Base-by-base conservation (phyloP, 2,797 vertebrate species). In the Menidia menidia region DNA sequence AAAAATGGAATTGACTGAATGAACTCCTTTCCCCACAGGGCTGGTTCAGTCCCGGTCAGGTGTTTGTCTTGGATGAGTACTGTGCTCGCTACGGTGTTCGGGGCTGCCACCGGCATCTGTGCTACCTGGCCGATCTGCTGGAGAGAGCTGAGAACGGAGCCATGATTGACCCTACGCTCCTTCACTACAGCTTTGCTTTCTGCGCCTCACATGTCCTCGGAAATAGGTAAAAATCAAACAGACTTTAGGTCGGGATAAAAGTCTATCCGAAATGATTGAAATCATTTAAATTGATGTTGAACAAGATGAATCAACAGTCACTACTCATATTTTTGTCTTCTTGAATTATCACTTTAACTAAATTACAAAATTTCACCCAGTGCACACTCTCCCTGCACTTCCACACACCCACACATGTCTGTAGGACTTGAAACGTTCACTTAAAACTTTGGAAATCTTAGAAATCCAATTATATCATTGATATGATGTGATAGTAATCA, bases 91-190 rank as follows among this genome's bases (percentile, higher is more conserved):
- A 99, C 0, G 98, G 98, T 41, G 97, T 98, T 56, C 94, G 97
- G 79, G 98, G 98, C 65, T 99, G 98, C 90, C 98, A 99, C 84
- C 93, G 98, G 53, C 98, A 99, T 92, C 93, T 99, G 84, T 99
- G 97, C 87, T 99, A 99, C 94, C 96, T 99, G 85, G 94, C 95
- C 59, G 97, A 99, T 90, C 94, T 99, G 88, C 94, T 99, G 79
- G 96, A 97, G 88, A 91, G 98, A 72, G 98, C 98, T 31, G 98
- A 99, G 94, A 98, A 98, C 0, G 97, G 98, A 71, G 97, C 97
- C 86, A 99, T 99, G 97, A 97, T 99, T n/a, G 98, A 99, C 92
- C 98, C 98, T 82, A 99, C 97, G n/a, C 95, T 99, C 74, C 96
- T 99, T 62, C 98, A 99, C 92, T 99, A 99, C 93, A 99, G 97